Evolutionary conservation across 2,888 invertebrate species (phyloP), one percentile per base, ranked within the genome.

Genomic region (Bombyx huttoni): DNA sequence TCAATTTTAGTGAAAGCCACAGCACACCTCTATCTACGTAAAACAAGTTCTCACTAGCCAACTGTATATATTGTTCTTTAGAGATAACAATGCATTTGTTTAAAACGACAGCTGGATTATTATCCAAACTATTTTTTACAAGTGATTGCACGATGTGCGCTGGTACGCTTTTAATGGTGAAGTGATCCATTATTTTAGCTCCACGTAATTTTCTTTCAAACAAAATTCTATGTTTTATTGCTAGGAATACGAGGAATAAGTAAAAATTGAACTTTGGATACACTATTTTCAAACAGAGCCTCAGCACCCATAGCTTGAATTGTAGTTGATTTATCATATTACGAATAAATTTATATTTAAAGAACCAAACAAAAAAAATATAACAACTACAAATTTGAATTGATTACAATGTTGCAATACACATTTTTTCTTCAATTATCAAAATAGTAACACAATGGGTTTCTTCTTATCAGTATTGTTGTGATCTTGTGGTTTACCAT

Each of bases 191-290:
- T 49, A 52, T 59, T 52, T 61, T 64, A 8, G 52, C 34, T 51
- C 57, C 53, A 56, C 49, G 55, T 49, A 34, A 58, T 56, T 52
- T 64, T 71, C 57, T 71, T 77, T 47, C 58, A 55, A 54, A 70
- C 60, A 69, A 69, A 67, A 81, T 77, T 66, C 82, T 78, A 63
- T 72, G 83, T 64, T 84, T 88, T 67, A 88, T 76, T 55, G 80
- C 75, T 54, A 88, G 75, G 61, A 75, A 88, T 55, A 82, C 78
- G 24, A 88, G 70, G 63, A 88, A 88, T 54, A 70, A 68, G 62
- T 80, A 74, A 57, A 62, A 70, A 68, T 88, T 85, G 77, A 75
- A 84, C 72, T 85, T 86, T 73, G 88, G 88, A 76, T 84, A 87
- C 53, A 81, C 67, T 60, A 88, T 62, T 81, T 82, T 85, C 58